A percentile compares a stretch with the other conserved stretches of the same genome.
Evolutionary conservation across 2,113 vertebrate genomes (phyloP).

Genomic region (Peucedramus taeniatus): DNA sequence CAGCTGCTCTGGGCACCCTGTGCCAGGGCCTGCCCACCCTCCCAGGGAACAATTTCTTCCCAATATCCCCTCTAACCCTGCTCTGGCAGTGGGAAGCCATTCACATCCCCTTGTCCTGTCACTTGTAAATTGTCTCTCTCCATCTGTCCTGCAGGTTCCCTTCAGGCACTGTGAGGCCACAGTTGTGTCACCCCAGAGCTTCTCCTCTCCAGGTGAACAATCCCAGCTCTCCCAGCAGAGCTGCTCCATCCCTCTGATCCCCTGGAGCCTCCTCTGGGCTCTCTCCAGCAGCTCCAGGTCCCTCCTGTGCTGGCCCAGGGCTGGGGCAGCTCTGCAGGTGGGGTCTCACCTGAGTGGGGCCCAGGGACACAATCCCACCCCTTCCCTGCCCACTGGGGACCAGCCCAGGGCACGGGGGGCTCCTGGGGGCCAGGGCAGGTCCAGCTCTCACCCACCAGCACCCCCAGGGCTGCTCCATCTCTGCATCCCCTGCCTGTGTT

Average conservation of each 20-base stretch:
- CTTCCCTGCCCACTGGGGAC: neutral
- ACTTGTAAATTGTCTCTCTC: neutral
- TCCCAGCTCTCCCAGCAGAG: neutral
- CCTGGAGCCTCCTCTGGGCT: neutral
- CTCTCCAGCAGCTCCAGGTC: neutral
- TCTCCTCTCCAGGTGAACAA: neutral
- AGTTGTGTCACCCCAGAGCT: accelerated
- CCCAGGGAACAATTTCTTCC: neutral
- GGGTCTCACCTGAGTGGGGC: neutral
- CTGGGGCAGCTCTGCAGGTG: neutral
- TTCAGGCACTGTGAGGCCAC: neutral
- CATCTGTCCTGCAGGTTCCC: neutral
- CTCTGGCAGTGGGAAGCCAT: neutral
- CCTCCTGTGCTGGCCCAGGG: neutral
- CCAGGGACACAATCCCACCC: neutral
- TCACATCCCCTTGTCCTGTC: neutral
- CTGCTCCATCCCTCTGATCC: neutral
- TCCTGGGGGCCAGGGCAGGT: neutral
- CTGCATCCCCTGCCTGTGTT: neutral
- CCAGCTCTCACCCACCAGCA: neutral
- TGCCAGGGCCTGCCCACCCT: neutral
- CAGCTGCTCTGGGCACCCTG: neutral
- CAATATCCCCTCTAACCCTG: accelerated
- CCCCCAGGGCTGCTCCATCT: neutral
- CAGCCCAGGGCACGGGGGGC: neutral